A percentile compares a stretch with the other conserved stretches of the same genome.
These are phyloP conservation scores for Lophotriccus pileatus DNA, from an alignment of 2,797 vertebrate genomes.

Conservation along the genomic window DNA sequence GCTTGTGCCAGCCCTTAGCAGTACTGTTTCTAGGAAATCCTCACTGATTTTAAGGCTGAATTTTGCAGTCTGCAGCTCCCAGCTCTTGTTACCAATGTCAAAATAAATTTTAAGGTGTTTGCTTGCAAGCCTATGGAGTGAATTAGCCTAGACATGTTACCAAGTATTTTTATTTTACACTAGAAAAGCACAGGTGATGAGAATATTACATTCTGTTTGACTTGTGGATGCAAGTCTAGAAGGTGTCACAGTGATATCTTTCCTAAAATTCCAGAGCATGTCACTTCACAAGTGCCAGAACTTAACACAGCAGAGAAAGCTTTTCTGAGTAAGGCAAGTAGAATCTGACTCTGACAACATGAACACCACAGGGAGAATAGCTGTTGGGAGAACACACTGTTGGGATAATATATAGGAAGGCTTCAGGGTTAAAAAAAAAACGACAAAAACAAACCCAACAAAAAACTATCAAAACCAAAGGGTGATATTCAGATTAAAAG, in stretches of 20 bases:
- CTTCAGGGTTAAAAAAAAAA: accelerated
- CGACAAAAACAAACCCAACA: accelerated
- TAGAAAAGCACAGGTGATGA: not conserved
- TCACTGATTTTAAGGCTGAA: not conserved
- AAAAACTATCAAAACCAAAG: not conserved
- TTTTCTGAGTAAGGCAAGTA: not conserved
- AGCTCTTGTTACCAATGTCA: not conserved
- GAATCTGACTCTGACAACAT: not conserved
- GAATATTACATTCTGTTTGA: not conserved
- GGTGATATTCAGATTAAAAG: not conserved
- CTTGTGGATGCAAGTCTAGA: not conserved
- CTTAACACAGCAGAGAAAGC: not conserved
- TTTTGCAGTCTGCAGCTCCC: not conserved
- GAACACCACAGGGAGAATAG: not conserved
- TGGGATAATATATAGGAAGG: not conserved
- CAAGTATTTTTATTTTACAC: not conserved
- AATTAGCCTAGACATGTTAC: not conserved
- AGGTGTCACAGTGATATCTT: not conserved
- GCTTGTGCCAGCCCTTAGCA: not conserved
- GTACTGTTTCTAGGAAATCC: not conserved
- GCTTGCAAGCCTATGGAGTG: not conserved
- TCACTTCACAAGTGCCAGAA: not conserved
- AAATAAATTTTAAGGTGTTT: not conserved
- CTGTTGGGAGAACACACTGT: not conserved
- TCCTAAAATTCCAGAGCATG: not conserved